Conservation (phyloP, 2,797 vertebrate species). For the Eremophila alpestris region DNA sequence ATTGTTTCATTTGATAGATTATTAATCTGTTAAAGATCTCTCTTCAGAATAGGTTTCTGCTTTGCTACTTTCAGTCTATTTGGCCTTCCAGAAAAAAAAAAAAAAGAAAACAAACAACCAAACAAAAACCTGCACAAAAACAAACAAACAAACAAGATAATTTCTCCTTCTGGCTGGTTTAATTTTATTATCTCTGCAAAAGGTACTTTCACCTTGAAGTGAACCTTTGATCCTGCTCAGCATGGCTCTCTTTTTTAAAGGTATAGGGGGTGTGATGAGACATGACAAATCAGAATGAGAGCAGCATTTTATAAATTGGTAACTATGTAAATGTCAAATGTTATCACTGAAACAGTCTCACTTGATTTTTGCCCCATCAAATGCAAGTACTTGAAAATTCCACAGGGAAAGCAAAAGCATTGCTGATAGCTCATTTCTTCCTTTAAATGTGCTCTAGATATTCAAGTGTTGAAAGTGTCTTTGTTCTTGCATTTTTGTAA, state of each 20-base stretch:
- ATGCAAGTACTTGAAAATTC: slow-evolving; percentile 64
- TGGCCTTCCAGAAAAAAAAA: neutral
- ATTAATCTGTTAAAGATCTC: neutral
- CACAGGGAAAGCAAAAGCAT: slow-evolving; percentile 63
- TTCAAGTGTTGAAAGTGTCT: slow-evolving; percentile 7
- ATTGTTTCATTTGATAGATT: neutral
- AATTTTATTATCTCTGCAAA: neutral
- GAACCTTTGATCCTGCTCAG: neutral
- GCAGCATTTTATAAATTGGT: slow-evolving; percentile 40
- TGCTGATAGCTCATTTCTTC: slow-evolving; percentile 66
- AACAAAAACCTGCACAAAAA: neutral
- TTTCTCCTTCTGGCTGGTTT: neutral
- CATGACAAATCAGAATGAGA: slow-evolving; percentile 39
- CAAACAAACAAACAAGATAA: neutral
- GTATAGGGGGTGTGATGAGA: neutral
- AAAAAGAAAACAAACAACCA: too few species aligned
- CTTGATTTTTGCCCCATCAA: slow-evolving; percentile 67
- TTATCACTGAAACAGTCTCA: slow-evolving; percentile 66
- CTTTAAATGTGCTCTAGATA: slow-evolving; percentile 41
- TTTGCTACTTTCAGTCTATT: neutral
- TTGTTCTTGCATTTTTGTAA: slow-evolving; percentile 39
- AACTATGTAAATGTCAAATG: slow-evolving; percentile 61
- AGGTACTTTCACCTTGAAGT: slow-evolving; percentile 4
- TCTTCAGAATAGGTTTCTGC: neutral
- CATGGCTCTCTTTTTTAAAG: neutral